Percentiles rank a stretch among this genome's conserved stretches.
Evolutionary conservation across 2,797 vertebrate genomes (phyloP).

Genomic region (Coregonus suidteri): DNA sequence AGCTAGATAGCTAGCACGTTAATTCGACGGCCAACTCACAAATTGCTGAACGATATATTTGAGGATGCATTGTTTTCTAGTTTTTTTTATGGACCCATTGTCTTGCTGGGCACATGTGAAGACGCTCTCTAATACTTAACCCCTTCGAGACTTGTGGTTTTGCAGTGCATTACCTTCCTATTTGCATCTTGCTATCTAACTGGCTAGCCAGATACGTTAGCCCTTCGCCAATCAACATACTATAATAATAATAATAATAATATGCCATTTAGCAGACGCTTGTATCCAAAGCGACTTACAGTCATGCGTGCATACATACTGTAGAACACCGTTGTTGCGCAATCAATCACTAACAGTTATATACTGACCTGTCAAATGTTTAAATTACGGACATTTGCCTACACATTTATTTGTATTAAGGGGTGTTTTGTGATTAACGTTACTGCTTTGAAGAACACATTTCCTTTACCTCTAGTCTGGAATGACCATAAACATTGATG

Average conservation of each 20-base stretch:
- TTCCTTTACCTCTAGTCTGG: background rate
- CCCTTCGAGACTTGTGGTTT: constrained; percentile 62
- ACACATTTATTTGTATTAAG: background rate
- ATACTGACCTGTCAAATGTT: background rate
- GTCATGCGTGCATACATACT: too few species aligned
- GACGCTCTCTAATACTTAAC: constrained; percentile 43
- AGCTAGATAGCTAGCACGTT: background rate
- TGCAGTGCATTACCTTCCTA: constrained; percentile 31
- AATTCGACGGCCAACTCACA: background rate
- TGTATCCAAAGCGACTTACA: too few species aligned
- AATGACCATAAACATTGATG: background rate
- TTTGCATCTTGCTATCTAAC: background rate
- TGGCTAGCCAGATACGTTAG: background rate
- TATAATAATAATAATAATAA: too few species aligned
- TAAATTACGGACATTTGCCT: background rate
- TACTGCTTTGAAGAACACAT: background rate
- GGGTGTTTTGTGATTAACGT: background rate
- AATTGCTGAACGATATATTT: background rate
- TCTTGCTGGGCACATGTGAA: background rate
- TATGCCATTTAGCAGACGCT: too few species aligned
- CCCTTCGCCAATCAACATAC: background rate
- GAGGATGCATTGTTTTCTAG: background rate
- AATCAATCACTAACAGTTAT: background rate
- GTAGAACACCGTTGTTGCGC: background rate
- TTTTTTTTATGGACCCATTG: constrained; percentile 32